phyloP scores from a whole-genome alignment of 2,797 vertebrate species.

The Sandelia bainsii region DNA sequence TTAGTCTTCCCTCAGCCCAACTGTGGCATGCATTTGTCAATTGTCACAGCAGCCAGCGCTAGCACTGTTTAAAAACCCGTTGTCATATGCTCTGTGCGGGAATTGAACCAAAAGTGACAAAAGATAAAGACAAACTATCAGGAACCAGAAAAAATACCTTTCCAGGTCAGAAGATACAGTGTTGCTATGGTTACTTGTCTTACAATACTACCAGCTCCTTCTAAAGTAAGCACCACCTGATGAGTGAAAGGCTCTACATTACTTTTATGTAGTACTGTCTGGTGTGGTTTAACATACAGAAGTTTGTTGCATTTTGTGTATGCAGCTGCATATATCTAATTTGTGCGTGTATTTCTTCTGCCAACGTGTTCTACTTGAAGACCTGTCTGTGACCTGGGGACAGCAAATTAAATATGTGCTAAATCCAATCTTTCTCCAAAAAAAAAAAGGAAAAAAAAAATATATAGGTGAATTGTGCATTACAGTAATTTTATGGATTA shows the following conservation, averaged over 20 bases:
- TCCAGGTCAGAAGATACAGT: conserved; percentile 36
- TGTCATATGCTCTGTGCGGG: conserved; percentile 16
- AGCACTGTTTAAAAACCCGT: conserved; percentile 44
- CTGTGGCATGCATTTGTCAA: conserved; percentile 56
- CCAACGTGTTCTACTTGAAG: not conserved
- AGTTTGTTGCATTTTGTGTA: not conserved
- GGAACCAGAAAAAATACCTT: conserved; percentile 16
- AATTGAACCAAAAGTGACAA: conserved; percentile 19
- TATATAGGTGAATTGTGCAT: conserved; percentile 15
- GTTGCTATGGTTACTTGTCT: conserved; percentile 66
- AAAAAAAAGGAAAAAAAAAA: not conserved
- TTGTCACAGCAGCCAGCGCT: conserved; percentile 41
- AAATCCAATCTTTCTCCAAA: conserved; percentile 12
- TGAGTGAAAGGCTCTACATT: not conserved
- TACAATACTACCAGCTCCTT: conserved; percentile 13
- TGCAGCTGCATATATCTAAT: not conserved
- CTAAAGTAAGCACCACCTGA: conserved; percentile 21
- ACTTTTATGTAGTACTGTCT: not conserved
- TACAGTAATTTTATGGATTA: conserved; percentile 16
- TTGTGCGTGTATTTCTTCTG: not conserved
- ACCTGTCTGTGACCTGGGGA: conserved; percentile 22
- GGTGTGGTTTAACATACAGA: not conserved
- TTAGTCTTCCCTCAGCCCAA: conserved; percentile 43
- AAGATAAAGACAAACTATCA: conserved; percentile 23
- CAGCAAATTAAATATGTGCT: conserved; percentile 23